Evolutionary conservation across 1,140 invertebrate species (phyloP).

Genomic region (Eufriesea mexicana): DNA sequence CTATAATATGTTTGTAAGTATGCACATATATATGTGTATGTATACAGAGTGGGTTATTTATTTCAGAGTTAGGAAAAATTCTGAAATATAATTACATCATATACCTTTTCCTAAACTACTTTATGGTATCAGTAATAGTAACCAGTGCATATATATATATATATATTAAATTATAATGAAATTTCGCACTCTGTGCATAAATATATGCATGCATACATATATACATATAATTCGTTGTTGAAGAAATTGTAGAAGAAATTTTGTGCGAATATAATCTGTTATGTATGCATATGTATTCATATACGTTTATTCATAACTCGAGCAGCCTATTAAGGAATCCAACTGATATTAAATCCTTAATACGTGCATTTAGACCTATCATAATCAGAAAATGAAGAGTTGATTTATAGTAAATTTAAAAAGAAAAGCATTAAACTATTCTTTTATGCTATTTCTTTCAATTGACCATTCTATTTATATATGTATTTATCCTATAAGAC

Average conservation of each 20-base stretch:
- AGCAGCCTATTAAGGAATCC: background rate
- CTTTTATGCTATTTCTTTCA: slow-evolving; percentile 4
- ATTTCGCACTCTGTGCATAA: slow-evolving; percentile 17
- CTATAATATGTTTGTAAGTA: slow-evolving; percentile 33
- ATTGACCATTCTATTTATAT: background rate
- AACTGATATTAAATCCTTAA: background rate
- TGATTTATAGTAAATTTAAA: slow-evolving; percentile 4
- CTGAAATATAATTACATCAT: background rate
- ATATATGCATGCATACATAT: slow-evolving; percentile 30
- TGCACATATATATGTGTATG: slow-evolving; percentile 26
- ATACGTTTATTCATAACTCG: slow-evolving; percentile 18
- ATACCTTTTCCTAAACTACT: background rate
- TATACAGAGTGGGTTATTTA: slow-evolving; percentile 27
- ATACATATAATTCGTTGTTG: slow-evolving; percentile 39
- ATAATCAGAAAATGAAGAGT: background rate
- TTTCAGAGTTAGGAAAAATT: background rate
- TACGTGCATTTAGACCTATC: background rate
- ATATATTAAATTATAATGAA: slow-evolving; percentile 12
- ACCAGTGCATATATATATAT: background rate
- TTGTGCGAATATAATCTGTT: slow-evolving; percentile 32
- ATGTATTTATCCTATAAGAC: slow-evolving; percentile 2
- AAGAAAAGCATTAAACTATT: slow-evolving; percentile 1
- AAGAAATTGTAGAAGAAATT: slow-evolving; percentile 35
- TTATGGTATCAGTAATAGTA: background rate
- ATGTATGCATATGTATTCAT: slow-evolving; percentile 2